Conservation (phyloP, 2,797 vertebrate genomes). For the Rhinoraja longicauda region DNA sequence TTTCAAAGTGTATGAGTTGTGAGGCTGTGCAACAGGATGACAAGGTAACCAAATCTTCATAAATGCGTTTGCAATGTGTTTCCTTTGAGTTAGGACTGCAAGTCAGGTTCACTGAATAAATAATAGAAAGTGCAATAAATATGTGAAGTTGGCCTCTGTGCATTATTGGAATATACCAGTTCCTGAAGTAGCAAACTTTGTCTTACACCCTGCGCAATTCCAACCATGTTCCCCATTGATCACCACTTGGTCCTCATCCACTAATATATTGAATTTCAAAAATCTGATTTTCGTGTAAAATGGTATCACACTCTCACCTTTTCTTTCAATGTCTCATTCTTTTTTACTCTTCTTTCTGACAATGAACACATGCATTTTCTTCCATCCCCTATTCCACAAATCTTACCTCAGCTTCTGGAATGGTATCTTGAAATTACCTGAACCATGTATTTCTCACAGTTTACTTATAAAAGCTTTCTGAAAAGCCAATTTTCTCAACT, state of each 20-base stretch:
- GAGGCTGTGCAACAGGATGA: conserved; percentile 6
- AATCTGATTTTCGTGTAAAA: background rate
- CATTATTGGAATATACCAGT: background rate
- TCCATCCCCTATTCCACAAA: background rate
- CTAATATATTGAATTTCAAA: background rate
- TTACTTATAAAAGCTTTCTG: background rate
- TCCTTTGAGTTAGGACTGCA: background rate
- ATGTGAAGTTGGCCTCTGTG: background rate
- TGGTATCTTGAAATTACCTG: background rate
- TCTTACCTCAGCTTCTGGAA: background rate
- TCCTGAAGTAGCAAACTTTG: background rate
- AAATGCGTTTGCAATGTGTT: background rate
- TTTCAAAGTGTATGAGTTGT: background rate
- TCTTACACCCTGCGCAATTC: background rate
- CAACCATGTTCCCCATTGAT: background rate
- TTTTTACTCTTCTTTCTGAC: too few species aligned
- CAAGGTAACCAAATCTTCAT: background rate
- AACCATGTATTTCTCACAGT: background rate
- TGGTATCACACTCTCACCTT: background rate
- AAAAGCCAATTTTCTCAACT: background rate
- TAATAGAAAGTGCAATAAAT: background rate
- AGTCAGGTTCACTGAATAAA: background rate
- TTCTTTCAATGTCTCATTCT: background rate
- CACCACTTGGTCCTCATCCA: background rate
- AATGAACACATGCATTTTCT: background rate